phyloP scores from a whole-genome alignment of 2,797 vertebrate genomes.

The Epinephelus awoara region DNA sequence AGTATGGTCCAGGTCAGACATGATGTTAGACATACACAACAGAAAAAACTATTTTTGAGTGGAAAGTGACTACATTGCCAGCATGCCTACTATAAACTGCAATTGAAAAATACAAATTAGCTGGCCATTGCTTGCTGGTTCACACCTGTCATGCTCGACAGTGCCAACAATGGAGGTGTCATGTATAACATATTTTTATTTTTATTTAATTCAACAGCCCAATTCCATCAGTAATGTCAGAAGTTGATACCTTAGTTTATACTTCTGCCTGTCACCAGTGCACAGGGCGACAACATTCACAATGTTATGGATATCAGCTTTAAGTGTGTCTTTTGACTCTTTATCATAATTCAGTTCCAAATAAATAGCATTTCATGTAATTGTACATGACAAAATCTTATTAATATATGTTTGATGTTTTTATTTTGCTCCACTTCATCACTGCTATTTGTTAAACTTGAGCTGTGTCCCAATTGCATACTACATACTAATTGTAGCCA shows the following conservation, averaged over 20 bases:
- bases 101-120: background rate
- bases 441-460: conserved; percentile 82
- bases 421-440: conserved; percentile 56
- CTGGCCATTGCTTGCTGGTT: background rate
- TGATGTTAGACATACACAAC: too few species aligned
- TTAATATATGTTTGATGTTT: conserved; percentile 49
- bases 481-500: background rate
- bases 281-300: background rate
- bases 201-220: background rate
- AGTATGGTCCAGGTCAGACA: too few species aligned
- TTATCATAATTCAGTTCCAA: conserved; percentile 9
- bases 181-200: background rate
- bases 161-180: background rate
- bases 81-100: background rate
- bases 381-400: conserved; percentile 29
- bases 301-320: conserved; percentile 63
- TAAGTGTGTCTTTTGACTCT: conserved; percentile 53
- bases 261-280: too few species aligned
- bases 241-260: background rate
- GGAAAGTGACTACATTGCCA: background rate
- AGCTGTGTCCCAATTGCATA: conserved; percentile 74
- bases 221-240: background rate
- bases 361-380: conserved; percentile 38
- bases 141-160: background rate
- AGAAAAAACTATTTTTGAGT: too few species aligned